Evolutionary conservation across 1,140 invertebrate species (phyloP).

Genomic region (Drosophila obscura): DNA sequence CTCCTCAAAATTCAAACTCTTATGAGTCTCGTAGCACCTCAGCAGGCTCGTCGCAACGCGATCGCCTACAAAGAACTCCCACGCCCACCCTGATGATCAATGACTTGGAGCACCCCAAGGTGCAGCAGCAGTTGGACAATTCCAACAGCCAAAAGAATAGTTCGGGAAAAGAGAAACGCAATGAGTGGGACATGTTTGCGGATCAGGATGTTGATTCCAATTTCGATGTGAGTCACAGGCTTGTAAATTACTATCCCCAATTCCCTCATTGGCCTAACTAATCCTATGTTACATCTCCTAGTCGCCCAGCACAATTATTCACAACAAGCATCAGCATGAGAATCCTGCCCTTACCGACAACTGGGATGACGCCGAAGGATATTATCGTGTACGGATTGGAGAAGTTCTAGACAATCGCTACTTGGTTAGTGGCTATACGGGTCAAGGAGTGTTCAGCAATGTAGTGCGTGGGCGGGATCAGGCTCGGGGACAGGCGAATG

Average conservation of each 20-base stretch:
- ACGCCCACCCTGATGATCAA: constrained; percentile 37
- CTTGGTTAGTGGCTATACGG: constrained; percentile 98
- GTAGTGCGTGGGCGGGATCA: constrained; percentile 97
- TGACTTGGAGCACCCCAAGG: constrained; percentile 25
- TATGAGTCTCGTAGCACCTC: constrained; percentile 65
- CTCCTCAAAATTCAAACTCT: constrained; percentile 64
- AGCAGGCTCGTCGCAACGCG: constrained; percentile 40
- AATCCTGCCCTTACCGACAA: constrained; percentile 98
- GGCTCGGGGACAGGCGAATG: constrained; percentile 93
- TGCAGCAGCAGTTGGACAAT: constrained; percentile 46
- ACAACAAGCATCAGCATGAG: constrained; percentile 88
- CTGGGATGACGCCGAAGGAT: constrained; percentile 99
- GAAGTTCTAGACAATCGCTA: constrained; percentile 97
- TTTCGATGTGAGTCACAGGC: constrained; percentile 89
- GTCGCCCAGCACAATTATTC: constrained; percentile 90
- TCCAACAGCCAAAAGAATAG: constrained; percentile 40
- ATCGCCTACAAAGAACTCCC: constrained; percentile 35
- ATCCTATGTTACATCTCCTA: constrained; percentile 48
- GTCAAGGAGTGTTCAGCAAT: constrained; percentile 99
- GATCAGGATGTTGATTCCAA: constrained; percentile 94
- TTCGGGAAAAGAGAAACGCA: constrained; percentile 82
- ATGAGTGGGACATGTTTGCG: constrained; percentile 94
- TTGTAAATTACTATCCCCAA: constrained; percentile 69
- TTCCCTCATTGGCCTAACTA: too few relatives aligned
- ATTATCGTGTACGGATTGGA: constrained; percentile 97